Percentiles rank a stretch among this genome's conserved stretches.
Evolutionary conservation across 2,888 invertebrate species (phyloP).

Genomic region (Entomobrya multifasciata): DNA sequence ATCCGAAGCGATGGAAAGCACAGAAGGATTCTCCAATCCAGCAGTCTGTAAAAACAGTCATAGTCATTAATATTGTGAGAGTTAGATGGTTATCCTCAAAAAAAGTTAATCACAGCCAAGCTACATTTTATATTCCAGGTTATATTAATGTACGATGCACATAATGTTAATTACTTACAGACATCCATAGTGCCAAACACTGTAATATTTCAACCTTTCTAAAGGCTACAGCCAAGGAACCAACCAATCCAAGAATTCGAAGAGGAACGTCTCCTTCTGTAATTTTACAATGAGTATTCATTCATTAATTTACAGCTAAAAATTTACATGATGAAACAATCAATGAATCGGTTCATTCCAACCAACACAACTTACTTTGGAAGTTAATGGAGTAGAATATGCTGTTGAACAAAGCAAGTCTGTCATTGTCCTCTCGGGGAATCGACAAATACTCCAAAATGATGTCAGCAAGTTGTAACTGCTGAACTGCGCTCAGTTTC

Average conservation of each 20-base stretch:
- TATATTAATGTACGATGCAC: too few species aligned
- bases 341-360: too few species aligned
- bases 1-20: slow-evolving; percentile 65
- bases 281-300: background rate
- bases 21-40: slow-evolving; percentile 69
- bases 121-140: too few species aligned
- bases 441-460: slow-evolving; percentile 63
- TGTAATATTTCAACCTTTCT: slow-evolving; percentile 69
- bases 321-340: too few species aligned
- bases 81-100: too few species aligned
- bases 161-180: slow-evolving; percentile 62
- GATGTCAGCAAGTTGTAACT: slow-evolving; percentile 68
- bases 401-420: slow-evolving; percentile 71
- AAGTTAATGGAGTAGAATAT: slow-evolving; percentile 71
- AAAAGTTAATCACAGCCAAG: too few species aligned
- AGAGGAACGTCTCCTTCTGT: slow-evolving; percentile 73
- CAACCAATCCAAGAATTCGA: slow-evolving; percentile 65
- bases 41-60: slow-evolving; percentile 65
- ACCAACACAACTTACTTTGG: slow-evolving; percentile 59
- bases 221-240: slow-evolving; percentile 72
- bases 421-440: slow-evolving; percentile 70
- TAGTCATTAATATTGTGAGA: too few species aligned
- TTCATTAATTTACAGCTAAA: background rate
- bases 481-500: slow-evolving; percentile 68
- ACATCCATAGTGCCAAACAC: slow-evolving; percentile 75